Conservation (phyloP, 2,113 vertebrate species). For the Xyliphius kryptos region DNA sequence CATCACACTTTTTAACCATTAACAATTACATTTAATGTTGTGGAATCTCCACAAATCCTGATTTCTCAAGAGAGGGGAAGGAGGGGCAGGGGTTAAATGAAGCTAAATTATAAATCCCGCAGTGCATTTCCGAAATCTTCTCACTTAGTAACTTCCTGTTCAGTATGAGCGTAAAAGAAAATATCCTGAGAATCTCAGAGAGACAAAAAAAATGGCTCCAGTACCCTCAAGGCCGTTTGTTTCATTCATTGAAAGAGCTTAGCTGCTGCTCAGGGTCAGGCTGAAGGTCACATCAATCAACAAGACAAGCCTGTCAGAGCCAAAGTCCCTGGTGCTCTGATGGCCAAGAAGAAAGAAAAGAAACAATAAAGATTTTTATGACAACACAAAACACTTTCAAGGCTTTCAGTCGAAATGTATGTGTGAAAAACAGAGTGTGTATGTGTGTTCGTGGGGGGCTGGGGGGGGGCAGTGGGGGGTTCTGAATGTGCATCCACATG, state of each 20-base stretch:
- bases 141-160: constrained; percentile 9
- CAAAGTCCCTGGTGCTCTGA: not conserved
- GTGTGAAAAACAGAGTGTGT: too few species aligned
- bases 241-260: constrained; percentile 6
- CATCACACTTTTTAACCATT: too few species aligned
- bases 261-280: not conserved
- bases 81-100: constrained; percentile 3
- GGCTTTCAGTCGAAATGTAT: too few species aligned
- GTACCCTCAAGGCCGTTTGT: not conserved
- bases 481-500: too few species aligned
- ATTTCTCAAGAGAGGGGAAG: not conserved
- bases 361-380: too few species aligned
- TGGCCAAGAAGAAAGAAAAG: constrained; percentile 7
- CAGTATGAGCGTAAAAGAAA: constrained; percentile 2
- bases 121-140: not conserved
- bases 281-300: constrained; percentile 20
- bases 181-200: too few species aligned
- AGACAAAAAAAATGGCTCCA: too few species aligned
- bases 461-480: too few species aligned
- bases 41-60: too few species aligned
- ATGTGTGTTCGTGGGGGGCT: too few species aligned
- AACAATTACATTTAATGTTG: too few species aligned
- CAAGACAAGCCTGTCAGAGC: not conserved
- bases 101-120: not conserved
- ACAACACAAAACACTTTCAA: too few species aligned